Percentiles rank a stretch among this genome's conserved stretches.
These are phyloP conservation scores for Cirrhinus molitorella DNA, from an alignment of 2,797 vertebrate genomes.

Conservation along the genomic window DNA sequence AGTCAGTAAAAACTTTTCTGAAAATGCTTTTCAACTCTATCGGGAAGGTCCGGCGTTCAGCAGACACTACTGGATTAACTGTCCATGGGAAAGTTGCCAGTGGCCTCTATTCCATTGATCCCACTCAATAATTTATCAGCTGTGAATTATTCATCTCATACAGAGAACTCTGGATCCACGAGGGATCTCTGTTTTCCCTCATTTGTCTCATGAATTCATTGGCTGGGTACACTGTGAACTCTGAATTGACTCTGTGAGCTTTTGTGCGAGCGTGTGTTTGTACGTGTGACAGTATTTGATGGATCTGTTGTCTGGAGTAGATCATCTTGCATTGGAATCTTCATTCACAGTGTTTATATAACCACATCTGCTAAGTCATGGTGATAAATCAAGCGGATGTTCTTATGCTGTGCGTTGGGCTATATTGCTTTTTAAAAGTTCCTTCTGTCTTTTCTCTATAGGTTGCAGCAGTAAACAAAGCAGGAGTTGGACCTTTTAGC, in stretches of 20 bases:
- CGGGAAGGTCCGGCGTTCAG: not conserved
- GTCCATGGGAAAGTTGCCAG: constrained; percentile 59
- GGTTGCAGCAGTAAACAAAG: constrained; percentile 90
- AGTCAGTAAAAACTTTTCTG: not conserved
- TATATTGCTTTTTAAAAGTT: constrained; percentile 39
- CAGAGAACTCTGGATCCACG: constrained; percentile 78
- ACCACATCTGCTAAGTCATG: constrained; percentile 34
- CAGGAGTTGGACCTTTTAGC: constrained; percentile 88
- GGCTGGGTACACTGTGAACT: constrained; percentile 16
- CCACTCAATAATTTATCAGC: constrained; percentile 74
- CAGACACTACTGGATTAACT: constrained; percentile 43
- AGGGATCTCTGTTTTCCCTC: constrained; percentile 75
- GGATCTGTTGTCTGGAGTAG: constrained; percentile 39
- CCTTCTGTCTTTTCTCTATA: constrained; percentile 67
- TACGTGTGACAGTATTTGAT: constrained; percentile 28
- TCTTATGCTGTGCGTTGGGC: constrained; percentile 23
- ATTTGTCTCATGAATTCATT: constrained; percentile 69
- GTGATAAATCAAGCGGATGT: constrained; percentile 32
- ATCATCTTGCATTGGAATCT: constrained; percentile 44
- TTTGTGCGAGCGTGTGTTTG: constrained; percentile 24
- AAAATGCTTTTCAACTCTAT: not conserved
- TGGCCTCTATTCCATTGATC: constrained; percentile 70
- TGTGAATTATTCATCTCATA: constrained; percentile 77
- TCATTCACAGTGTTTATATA: constrained; percentile 26
- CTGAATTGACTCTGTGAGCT: constrained; percentile 26